Evolutionary conservation across 2,113 vertebrate genomes (phyloP).

Genomic region (Bostrychus sinensis): DNA sequence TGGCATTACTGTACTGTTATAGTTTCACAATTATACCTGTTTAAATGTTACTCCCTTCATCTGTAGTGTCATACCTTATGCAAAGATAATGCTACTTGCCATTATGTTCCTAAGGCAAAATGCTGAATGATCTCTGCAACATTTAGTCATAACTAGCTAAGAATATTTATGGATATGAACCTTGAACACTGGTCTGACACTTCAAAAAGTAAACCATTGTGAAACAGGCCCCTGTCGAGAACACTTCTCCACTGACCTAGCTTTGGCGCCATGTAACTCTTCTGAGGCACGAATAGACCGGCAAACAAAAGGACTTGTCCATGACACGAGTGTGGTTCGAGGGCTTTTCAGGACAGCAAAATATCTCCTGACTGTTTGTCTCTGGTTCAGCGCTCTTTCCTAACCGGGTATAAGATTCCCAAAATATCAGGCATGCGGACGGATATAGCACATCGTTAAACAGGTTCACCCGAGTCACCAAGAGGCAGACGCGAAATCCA

Average conservation of each 20-base stretch:
- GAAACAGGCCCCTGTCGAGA: slow-evolving; percentile 23
- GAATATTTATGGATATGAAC: no score
- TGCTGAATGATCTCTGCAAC: no score
- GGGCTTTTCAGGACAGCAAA: slow-evolving; percentile 44
- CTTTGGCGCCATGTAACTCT: slow-evolving; percentile 22
- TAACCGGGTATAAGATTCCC: slow-evolving; percentile 57
- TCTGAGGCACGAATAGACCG: slow-evolving; percentile 29
- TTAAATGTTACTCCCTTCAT: no score
- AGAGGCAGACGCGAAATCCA: slow-evolving; percentile 73
- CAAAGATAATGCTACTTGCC: no score
- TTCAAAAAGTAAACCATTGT: neutral
- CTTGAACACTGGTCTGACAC: neutral
- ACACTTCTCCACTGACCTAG: slow-evolving; percentile 28
- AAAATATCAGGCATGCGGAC: slow-evolving; percentile 73
- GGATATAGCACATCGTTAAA: slow-evolving; percentile 73
- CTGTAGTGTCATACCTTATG: no score
- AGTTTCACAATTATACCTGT: no score
- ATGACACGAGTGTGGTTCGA: slow-evolving; percentile 45
- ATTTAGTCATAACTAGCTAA: no score
- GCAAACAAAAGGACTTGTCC: slow-evolving; percentile 44
- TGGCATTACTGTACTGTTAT: no score
- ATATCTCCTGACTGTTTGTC: slow-evolving; percentile 42
- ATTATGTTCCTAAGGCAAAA: no score
- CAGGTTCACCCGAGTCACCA: slow-evolving; percentile 68
- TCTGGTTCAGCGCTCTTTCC: slow-evolving; percentile 54